These are phyloP conservation scores for Drosophila sp. DNA, from an alignment of 1,140 invertebrate species.

Conservation along the genomic window DNA sequence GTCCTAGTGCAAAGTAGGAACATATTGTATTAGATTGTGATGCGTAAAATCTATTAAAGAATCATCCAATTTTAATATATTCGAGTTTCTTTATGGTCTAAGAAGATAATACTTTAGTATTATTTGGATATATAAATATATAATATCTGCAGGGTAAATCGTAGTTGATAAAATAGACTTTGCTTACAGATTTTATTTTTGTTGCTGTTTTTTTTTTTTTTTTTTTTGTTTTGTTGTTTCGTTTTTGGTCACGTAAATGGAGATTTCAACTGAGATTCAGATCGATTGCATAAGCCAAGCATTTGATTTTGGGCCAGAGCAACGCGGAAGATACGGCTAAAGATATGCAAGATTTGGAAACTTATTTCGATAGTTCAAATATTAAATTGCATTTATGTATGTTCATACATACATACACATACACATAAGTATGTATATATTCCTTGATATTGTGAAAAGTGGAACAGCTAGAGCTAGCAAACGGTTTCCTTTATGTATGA, in stretches of 20 bases:
- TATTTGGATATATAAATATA: slow-evolving; percentile 1
- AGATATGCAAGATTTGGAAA: slow-evolving; percentile 26
- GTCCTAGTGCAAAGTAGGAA: too few species aligned
- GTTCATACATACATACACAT: not conserved
- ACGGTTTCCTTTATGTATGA: slow-evolving; percentile 60
- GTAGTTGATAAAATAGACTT: not conserved
- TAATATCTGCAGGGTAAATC: not conserved
- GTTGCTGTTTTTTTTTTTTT: slow-evolving; percentile 17
- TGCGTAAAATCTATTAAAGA: too few species aligned
- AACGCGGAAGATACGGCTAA: slow-evolving; percentile 57
- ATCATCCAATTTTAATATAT: too few species aligned
- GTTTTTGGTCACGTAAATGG: slow-evolving; percentile 34
- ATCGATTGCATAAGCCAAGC: slow-evolving; percentile 53
- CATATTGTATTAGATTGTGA: too few species aligned
- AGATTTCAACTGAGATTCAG: slow-evolving; percentile 31
- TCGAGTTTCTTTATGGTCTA: too few species aligned
- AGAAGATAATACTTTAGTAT: not conserved
- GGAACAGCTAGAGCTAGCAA: slow-evolving; percentile 27
- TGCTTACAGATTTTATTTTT: slow-evolving; percentile 31
- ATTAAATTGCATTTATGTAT: slow-evolving; percentile 10
- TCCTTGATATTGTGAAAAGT: slow-evolving; percentile 11
- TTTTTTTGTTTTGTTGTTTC: slow-evolving; percentile 12
- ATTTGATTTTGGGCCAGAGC: slow-evolving; percentile 53
- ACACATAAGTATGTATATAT: not conserved
- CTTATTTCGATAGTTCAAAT: slow-evolving; percentile 19